phyloP scores from a whole-genome alignment of 2,888 invertebrate species.

The Noctua comes region DNA sequence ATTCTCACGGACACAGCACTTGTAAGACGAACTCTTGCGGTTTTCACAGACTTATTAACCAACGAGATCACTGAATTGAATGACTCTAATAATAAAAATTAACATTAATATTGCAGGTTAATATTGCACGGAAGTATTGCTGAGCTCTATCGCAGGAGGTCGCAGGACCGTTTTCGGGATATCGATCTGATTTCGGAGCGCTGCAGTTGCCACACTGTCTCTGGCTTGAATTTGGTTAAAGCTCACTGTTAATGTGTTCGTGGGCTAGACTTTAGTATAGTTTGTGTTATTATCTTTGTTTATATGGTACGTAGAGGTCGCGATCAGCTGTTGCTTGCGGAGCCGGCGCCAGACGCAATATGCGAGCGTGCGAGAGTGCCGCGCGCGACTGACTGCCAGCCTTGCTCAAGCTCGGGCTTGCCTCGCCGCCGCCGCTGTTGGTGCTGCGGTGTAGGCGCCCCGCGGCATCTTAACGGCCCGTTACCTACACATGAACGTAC shows the following conservation, averaged over 20 bases:
- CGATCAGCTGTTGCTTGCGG: slow-evolving; percentile 83
- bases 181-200: slow-evolving; percentile 80
- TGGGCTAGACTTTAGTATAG: slow-evolving; percentile 52
- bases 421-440: slow-evolving; percentile 43
- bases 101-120: slow-evolving; percentile 79
- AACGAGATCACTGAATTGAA: slow-evolving; percentile 63
- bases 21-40: slow-evolving; percentile 74
- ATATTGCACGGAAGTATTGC: slow-evolving; percentile 85
- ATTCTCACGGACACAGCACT: slow-evolving; percentile 84
- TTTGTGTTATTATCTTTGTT: slow-evolving; percentile 77
- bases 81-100: slow-evolving; percentile 58
- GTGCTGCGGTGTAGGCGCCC: slow-evolving; percentile 68
- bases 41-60: slow-evolving; percentile 65
- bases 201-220: slow-evolving; percentile 69
- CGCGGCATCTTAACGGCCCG: slow-evolving; percentile 80
- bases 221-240: slow-evolving; percentile 60
- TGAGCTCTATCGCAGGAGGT: slow-evolving; percentile 75
- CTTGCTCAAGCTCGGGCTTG: slow-evolving; percentile 44
- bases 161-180: slow-evolving; percentile 81
- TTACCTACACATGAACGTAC: slow-evolving; percentile 86
- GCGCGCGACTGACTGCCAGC: slow-evolving; percentile 85
- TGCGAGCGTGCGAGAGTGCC: slow-evolving; percentile 80
- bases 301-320: slow-evolving; percentile 71
- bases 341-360: slow-evolving; percentile 70
- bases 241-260: slow-evolving; percentile 57